These are phyloP conservation scores for Meloidogyne exigua DNA, from an alignment of 1,140 invertebrate species.

Conservation along the genomic window DNA sequence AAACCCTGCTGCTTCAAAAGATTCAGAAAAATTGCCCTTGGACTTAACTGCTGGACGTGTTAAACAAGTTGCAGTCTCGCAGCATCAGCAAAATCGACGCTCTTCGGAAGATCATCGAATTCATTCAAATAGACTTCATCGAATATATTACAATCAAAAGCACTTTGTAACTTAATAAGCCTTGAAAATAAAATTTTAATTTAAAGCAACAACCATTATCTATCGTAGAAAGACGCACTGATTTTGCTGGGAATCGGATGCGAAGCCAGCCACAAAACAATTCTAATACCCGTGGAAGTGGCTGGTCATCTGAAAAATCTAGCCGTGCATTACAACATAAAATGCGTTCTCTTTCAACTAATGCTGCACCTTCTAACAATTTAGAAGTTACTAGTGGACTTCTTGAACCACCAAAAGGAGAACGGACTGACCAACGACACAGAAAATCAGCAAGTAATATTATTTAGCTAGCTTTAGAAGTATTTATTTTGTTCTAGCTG, in stretches of 20 bases:
- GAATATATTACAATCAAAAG: slow-evolving; percentile 14
- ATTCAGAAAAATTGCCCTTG: neutral
- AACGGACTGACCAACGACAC: neutral
- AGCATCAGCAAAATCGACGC: slow-evolving; percentile 10
- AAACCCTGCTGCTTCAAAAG: neutral
- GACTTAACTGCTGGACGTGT: neutral
- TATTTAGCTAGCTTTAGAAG: neutral
- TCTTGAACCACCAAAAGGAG: neutral
- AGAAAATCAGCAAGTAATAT: slow-evolving; percentile 24
- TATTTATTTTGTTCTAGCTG: slow-evolving; percentile 35
- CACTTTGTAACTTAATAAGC: slow-evolving; percentile 26
- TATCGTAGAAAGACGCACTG: neutral
- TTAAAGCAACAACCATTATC: slow-evolving; percentile 2
- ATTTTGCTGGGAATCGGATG: slow-evolving; percentile 19
- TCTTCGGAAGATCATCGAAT: slow-evolving; percentile 9
- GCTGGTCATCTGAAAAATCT: neutral
- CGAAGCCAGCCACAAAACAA: neutral
- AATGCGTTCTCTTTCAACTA: slow-evolving; percentile 14
- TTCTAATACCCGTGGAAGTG: neutral
- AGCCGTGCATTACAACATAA: neutral
- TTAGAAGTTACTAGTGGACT: neutral
- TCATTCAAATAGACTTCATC: neutral
- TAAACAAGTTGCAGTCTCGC: neutral
- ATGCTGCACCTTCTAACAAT: neutral
- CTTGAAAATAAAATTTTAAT: neutral